phyloP scores from a whole-genome alignment of 2,888 invertebrate genomes.

The Xanthia togata region DNA sequence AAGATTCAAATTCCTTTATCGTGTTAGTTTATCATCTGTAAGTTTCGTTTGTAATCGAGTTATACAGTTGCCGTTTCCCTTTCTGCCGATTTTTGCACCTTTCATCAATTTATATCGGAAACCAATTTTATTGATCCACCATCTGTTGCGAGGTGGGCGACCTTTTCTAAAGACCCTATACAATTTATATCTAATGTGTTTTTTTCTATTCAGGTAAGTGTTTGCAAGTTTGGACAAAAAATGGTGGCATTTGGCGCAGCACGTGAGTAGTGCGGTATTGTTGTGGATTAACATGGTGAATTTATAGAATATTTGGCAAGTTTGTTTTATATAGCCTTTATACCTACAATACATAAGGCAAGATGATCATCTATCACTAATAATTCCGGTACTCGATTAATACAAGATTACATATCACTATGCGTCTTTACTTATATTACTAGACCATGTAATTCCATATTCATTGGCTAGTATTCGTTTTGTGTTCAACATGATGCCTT shows the following conservation, averaged over 20 bases:
- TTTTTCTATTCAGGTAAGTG: constrained; percentile 84
- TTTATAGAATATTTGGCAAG: constrained; percentile 41
- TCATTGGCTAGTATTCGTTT: neutral
- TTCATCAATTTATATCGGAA: constrained; percentile 76
- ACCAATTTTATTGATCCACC: constrained; percentile 80
- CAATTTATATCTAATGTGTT: constrained; percentile 80
- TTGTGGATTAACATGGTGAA: constrained; percentile 60
- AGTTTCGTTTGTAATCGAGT: constrained; percentile 68
- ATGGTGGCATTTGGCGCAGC: constrained; percentile 67
- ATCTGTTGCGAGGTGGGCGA: constrained; percentile 80
- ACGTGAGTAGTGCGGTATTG: constrained; percentile 73
- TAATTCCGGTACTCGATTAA: neutral
- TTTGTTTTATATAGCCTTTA: neutral
- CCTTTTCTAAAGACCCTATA: constrained; percentile 80
- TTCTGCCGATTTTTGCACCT: constrained; percentile 83
- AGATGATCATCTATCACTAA: neutral
- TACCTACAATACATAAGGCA: neutral
- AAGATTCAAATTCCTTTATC: constrained; percentile 63
- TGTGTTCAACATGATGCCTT: neutral
- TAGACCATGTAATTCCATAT: neutral
- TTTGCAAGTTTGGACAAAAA: constrained; percentile 74
- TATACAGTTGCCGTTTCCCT: constrained; percentile 82
- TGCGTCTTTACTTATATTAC: neutral
- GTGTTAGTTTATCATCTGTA: constrained; percentile 44
- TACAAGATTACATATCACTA: neutral